Evolutionary conservation across 2,888 invertebrate species (phyloP), one percentile per base, ranked within the genome.

Genomic region (Temnothorax ravouxi): DNA sequence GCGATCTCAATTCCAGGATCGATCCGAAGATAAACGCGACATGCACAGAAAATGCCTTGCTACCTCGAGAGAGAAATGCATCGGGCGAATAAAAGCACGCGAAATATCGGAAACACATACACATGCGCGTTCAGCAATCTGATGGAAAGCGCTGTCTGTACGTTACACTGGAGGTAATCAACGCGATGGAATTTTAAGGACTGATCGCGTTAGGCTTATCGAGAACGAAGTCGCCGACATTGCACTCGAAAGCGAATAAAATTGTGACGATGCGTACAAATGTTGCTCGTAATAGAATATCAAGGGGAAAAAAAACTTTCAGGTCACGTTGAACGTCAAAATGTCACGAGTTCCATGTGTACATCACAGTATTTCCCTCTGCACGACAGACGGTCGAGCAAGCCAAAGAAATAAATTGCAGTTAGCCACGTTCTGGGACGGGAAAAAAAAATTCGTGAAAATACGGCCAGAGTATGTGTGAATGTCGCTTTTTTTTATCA

Each of bases 381-480:
- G 44, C 44, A 77, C 25, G 47, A 54, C 47, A 61, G 61, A n/a
- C 54, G 13, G 52, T 52, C 13, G 15, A n/a, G n/a, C 47, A 21
- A 21, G 13, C 25, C 59, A 71, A 71, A 79, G 25, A 8, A 50
- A 59, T 71, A 79, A 79, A 79, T 79, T 59, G 79, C 47, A 71
- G 47, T 79, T 71, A 59, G 34, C 47, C 18, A 21, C 18, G n/a
- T 59, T 50, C 44, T 47, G 69, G 21, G 47, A 44, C 34, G 38
- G 13, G 4, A 59, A 56, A 77, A 79, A 77, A 77, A 77, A 66
- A 69, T 69, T 59, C 18, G 11, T 34, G 9, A 79, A 79, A 79
- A 66, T 29, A 44, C 44, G n/a, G 25, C 38, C 21, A 25, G 50
- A 25, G 50, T 50, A 41, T 13, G 21, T 29, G 15, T 29, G 18